Percentiles rank a stretch among this genome's conserved stretches.
phyloP scores from a whole-genome alignment of 2,888 invertebrate genomes.

The Kuschelorhynchus macadamiae region DNA sequence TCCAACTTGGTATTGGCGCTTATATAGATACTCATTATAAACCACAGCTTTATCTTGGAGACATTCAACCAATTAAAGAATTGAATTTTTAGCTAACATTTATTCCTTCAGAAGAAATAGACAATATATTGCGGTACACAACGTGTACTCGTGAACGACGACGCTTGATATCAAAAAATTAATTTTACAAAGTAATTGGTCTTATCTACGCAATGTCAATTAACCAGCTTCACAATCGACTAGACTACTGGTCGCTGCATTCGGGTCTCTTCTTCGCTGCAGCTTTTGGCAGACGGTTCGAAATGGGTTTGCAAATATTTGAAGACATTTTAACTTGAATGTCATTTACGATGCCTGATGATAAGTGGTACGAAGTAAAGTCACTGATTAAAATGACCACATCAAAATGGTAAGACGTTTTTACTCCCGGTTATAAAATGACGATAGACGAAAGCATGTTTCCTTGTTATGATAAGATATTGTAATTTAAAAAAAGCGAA shows the following conservation, averaged over 20 bases:
- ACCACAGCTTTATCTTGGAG: too few relatives aligned
- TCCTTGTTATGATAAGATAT: slow-evolving; percentile 22
- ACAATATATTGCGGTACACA: too few relatives aligned
- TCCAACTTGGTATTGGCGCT: too few relatives aligned
- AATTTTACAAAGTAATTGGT: slow-evolving; percentile 11
- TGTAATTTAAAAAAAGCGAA: slow-evolving; percentile 17
- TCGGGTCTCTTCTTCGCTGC: slow-evolving; percentile 18
- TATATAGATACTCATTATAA: too few relatives aligned
- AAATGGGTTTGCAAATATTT: slow-evolving; percentile 19
- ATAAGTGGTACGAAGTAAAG: slow-evolving; percentile 7
- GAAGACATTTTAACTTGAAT: slow-evolving; percentile 12
- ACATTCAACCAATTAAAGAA: too few relatives aligned
- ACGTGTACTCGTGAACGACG: slow-evolving; percentile 15
- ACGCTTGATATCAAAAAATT: slow-evolving; percentile 6
- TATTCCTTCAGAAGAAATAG: too few relatives aligned
- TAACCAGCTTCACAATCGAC: slow-evolving; percentile 6
- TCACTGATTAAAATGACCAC: slow-evolving; percentile 12
- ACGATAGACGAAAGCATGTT: slow-evolving; percentile 26
- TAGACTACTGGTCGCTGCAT: slow-evolving; percentile 4
- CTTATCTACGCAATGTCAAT: neutral
- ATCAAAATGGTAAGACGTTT: slow-evolving; percentile 28
- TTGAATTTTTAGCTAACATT: too few relatives aligned
- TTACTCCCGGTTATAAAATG: slow-evolving; percentile 22
- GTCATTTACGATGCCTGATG: slow-evolving; percentile 20
- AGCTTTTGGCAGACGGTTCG: slow-evolving; percentile 19